Percentiles rank a stretch among this genome's conserved stretches.
Conservation (phyloP, 1,140 invertebrate species). For the Adelges cooleyi region DNA sequence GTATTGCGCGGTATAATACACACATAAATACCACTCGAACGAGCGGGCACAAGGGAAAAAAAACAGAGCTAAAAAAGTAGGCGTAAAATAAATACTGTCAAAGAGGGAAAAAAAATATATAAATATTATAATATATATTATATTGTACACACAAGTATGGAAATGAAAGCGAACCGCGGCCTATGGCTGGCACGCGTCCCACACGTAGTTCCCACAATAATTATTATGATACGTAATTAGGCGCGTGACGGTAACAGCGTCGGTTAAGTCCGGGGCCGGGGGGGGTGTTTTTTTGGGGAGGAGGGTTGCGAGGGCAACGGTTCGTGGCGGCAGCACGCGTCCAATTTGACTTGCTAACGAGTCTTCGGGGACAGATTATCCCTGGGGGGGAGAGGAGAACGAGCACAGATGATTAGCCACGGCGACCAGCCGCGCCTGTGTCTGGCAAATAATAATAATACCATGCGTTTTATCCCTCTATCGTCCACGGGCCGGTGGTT, state of each 20-base stretch:
- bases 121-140: background rate
- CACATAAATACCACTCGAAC: too few species aligned
- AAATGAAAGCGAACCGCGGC: background rate
- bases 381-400: background rate
- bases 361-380: slow-evolving; percentile 7
- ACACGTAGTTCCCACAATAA: background rate
- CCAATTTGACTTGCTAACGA: slow-evolving; percentile 26
- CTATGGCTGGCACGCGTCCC: background rate
- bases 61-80: too few species aligned
- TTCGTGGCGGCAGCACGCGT: background rate
- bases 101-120: background rate
- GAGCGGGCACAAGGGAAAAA: too few species aligned
- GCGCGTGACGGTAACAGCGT: background rate
- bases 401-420: background rate
- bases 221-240: background rate
- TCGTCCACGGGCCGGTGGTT: background rate
- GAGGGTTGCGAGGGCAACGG: too few species aligned
- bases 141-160: background rate
- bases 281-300: too few species aligned
- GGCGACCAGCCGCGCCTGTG: background rate
- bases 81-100: too few species aligned
- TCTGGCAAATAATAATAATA: too few species aligned
- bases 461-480: background rate
- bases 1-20: too few species aligned
- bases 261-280: background rate